Conservation (phyloP, 1,140 invertebrate species). For the Drosophila lacteicornis region DNA sequence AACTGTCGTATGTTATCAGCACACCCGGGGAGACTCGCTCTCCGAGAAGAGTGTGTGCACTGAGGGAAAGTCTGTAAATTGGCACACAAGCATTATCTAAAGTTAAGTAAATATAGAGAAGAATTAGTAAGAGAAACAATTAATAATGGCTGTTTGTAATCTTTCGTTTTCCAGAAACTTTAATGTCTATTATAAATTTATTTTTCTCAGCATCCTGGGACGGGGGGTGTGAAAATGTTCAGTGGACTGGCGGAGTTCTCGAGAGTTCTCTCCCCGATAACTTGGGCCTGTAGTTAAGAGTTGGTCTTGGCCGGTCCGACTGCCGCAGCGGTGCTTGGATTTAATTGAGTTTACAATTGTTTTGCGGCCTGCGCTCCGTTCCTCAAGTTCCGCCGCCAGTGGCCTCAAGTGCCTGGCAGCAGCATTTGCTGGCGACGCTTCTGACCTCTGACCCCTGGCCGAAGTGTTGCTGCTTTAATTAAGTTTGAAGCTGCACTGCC, state of each 20-base stretch:
- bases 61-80: slow-evolving; percentile 7
- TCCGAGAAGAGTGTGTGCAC: neutral
- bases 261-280: slow-evolving; percentile 32
- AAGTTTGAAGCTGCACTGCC: slow-evolving; percentile 29
- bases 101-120: neutral
- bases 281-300: slow-evolving; percentile 58
- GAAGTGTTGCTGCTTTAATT: slow-evolving; percentile 61
- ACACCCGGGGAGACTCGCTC: slow-evolving; percentile 39
- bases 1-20: slow-evolving; percentile 81
- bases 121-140: too few relatives aligned
- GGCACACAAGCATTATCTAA: too few relatives aligned
- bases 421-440: neutral
- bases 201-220: neutral
- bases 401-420: slow-evolving; percentile 35
- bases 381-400: slow-evolving; percentile 49
- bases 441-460: slow-evolving; percentile 44
- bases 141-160: too few relatives aligned
- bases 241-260: slow-evolving; percentile 3
- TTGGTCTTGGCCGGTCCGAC: slow-evolving; percentile 17
- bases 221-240: neutral
- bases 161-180: too few relatives aligned
- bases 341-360: slow-evolving; percentile 83
- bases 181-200: neutral
- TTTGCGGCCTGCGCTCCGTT: slow-evolving; percentile 57
- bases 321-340: slow-evolving; percentile 74